Evolutionary conservation across 1,140 invertebrate genomes (phyloP), one percentile per base, ranked within the genome.

Genomic region (Diorhabda carinulata): DNA sequence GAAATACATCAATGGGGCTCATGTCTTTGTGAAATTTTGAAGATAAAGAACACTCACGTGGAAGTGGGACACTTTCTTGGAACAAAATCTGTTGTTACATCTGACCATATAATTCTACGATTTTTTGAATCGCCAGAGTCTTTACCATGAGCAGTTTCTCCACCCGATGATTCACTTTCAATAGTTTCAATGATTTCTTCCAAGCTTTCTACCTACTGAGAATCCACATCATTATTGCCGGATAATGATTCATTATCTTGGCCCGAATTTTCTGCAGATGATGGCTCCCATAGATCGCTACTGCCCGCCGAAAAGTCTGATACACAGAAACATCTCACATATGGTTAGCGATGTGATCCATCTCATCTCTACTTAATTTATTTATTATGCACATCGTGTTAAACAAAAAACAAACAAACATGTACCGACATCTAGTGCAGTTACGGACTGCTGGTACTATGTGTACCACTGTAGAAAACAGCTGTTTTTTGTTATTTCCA

Each of bases 1-100:
- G 60, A 63, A 68, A 63, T 56, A 63, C 57, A 57, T 68, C 58
- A 25, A 57, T 68, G 56, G 67, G 61, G 45, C n/a, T 57, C 41
- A 63, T 57, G 9, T 69, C 25, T 41, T 65, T 65, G 4, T 4
- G 8, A 47, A 47, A 47, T 5, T 47, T 8, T 47, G 45, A 4
- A 47, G 4, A 8, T 5, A 47, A 5, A 8, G 45, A 47, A 47
- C 45, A 47, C 45, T 47, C 56, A n/a, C 56, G 56, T 57, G 56
- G 10, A 57, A 57, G 56, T 57, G 56, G 56, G 10, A 57, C 56
- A 57, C 56, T 57, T 57, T 57, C 56, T 57, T 57, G 56, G 56
- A 57, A 57, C 56, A 57, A 57, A 57, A 10, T 57, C 56, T 57
- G 56, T 8, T 57, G 56, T 57, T 10, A 57, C 56, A 57, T 57